Conservation (phyloP, 2,888 invertebrate species). For the Liposcelis brunnea region DNA sequence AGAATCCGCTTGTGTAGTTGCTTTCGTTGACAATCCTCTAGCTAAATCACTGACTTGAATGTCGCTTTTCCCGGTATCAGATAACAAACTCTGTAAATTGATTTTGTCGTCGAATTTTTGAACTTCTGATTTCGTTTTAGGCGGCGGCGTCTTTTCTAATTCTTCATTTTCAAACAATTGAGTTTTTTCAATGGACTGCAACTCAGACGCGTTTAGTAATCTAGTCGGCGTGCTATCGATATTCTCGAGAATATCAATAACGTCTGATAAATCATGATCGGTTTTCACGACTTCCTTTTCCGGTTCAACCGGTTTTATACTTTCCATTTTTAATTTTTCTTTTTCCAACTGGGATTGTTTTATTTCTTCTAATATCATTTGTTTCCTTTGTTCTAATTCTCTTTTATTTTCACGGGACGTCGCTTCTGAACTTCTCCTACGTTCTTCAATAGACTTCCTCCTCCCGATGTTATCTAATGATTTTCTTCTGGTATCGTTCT, state of each 20-base stretch:
- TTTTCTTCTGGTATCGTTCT: not conserved
- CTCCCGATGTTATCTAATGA: slow-evolving; percentile 1
- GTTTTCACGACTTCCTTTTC: not conserved
- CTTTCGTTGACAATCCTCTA: not conserved
- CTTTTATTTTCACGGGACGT: not conserved
- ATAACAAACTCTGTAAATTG: slow-evolving; percentile 2
- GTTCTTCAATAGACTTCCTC: slow-evolving; percentile 2
- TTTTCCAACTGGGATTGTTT: slow-evolving; percentile 1
- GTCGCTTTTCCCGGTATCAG: slow-evolving; percentile 6
- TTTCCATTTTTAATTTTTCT: not conserved
- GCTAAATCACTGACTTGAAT: slow-evolving; percentile 7
- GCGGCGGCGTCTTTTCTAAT: slow-evolving; percentile 2
- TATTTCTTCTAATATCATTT: slow-evolving; percentile 4
- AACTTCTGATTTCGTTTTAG: not conserved
- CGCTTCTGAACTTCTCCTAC: slow-evolving; percentile 1
- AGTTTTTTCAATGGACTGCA: slow-evolving; percentile 3
- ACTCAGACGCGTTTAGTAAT: slow-evolving; percentile 1
- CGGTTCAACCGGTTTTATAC: not conserved
- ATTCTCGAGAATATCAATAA: slow-evolving; percentile 8
- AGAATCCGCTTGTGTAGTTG: not conserved
- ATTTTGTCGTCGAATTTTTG: slow-evolving; percentile 2
- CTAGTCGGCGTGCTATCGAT: slow-evolving; percentile 5
- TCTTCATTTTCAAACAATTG: slow-evolving; percentile 6
- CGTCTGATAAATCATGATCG: slow-evolving; percentile 3
- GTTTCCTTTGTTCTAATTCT: slow-evolving; percentile 1